These are phyloP conservation scores for Strix occidentalis DNA, from an alignment of 2,797 vertebrate genomes.

Conservation along the genomic window DNA sequence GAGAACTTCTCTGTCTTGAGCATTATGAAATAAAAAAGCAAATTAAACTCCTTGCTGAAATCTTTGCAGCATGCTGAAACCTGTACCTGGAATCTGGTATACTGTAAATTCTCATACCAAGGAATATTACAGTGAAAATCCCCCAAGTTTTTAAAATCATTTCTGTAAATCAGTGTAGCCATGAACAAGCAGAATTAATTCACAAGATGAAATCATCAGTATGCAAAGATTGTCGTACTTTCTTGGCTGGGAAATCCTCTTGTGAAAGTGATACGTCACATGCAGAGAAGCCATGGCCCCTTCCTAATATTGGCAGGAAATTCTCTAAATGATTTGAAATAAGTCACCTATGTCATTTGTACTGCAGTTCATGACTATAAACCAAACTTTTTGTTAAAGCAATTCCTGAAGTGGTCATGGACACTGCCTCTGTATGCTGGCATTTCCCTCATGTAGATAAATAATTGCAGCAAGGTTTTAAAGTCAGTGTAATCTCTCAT, in stretches of 20 bases:
- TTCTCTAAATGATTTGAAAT: neutral
- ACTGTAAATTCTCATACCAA: neutral
- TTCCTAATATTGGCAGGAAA: neutral
- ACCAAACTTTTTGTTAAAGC: neutral
- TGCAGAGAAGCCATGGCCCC: neutral
- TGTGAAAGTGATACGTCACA: neutral
- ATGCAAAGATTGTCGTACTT: neutral
- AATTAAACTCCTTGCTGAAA: neutral
- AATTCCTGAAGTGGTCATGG: neutral
- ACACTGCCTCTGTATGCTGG: neutral
- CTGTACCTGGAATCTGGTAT: neutral
- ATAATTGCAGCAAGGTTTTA: neutral
- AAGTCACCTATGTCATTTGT: neutral
- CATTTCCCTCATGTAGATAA: neutral
- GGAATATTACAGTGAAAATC: neutral
- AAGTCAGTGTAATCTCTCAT: neutral
- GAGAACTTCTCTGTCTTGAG: neutral
- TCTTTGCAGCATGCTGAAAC: neutral
- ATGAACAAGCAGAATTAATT: neutral
- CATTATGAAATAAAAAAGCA: neutral
- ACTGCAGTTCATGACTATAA: neutral
- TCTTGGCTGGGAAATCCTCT: neutral
- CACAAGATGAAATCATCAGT: neutral
- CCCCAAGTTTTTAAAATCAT: neutral
- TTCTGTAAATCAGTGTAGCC: neutral